phyloP scores from a whole-genome alignment of 2,113 vertebrate genomes.

The Sisor rabdophorus region DNA sequence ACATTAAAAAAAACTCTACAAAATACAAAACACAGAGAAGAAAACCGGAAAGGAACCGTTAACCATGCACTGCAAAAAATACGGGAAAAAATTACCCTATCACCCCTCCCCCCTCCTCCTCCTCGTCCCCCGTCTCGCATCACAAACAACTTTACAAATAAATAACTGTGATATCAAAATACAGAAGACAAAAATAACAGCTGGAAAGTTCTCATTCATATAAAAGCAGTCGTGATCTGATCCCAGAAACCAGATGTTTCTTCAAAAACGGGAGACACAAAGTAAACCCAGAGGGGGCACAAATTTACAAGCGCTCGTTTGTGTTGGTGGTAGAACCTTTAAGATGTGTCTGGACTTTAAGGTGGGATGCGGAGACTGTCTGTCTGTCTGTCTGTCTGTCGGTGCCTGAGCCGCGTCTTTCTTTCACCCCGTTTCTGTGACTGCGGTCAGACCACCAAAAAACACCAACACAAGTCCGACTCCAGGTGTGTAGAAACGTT shows the following conservation, averaged over 20 bases:
- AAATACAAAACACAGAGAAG: constrained; percentile 53
- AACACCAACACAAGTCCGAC: no score
- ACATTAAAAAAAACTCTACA: constrained; percentile 66
- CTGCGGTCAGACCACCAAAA: no score
- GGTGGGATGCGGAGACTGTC: constrained; percentile 39
- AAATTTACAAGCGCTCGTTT: constrained; percentile 76
- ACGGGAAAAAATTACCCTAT: no score
- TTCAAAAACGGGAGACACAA: constrained; percentile 25
- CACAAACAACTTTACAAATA: constrained; percentile 73
- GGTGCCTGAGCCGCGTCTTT: constrained; percentile 31
- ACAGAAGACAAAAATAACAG: constrained; percentile 71
- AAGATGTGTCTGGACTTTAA: neutral
- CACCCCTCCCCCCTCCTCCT: no score
- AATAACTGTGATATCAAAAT: constrained; percentile 77
- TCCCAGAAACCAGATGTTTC: constrained; percentile 66
- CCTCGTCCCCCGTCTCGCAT: constrained; percentile 40
- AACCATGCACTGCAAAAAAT: constrained; percentile 71
- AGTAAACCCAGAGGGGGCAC: constrained; percentile 59
- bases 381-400: neutral
- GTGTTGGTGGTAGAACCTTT: constrained; percentile 69
- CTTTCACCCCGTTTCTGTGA: neutral
- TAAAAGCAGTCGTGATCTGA: constrained; percentile 74
- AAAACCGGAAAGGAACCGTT: constrained; percentile 64
- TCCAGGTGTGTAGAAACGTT: no score
- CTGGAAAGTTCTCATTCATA: constrained; percentile 56